Percentiles rank a stretch among this genome's conserved stretches.
These are phyloP conservation scores for Acropternis orthonyx DNA, from an alignment of 2,797 vertebrate species.

Conservation along the genomic window DNA sequence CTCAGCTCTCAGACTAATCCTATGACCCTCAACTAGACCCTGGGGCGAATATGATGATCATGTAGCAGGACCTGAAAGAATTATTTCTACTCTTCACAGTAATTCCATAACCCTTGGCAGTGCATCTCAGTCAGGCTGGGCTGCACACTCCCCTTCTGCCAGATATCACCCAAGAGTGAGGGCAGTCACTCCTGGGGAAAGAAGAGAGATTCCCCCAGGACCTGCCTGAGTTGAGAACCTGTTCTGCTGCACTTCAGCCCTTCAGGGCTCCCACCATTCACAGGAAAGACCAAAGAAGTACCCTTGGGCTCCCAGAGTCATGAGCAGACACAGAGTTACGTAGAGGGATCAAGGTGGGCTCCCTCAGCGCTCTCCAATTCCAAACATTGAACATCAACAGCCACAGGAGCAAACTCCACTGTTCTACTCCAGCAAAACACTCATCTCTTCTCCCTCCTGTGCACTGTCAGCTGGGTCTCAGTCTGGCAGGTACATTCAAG, in stretches of 20 bases:
- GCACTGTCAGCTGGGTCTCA: background rate
- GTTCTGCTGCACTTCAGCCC: background rate
- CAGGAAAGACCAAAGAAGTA: background rate
- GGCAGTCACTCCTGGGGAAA: background rate
- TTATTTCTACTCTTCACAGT: background rate
- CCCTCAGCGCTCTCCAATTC: background rate
- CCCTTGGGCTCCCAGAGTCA: background rate
- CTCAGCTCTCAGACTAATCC: background rate
- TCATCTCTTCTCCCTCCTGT: background rate
- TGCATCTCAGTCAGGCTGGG: background rate
- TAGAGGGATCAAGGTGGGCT: background rate
- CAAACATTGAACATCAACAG: background rate
- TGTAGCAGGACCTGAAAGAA: background rate
- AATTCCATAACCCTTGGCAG: background rate
- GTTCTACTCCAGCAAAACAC: background rate
- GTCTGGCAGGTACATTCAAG: background rate
- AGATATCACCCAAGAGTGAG: background rate
- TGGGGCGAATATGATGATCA: fast-evolving
- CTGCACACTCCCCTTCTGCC: background rate
- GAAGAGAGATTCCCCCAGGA: background rate
- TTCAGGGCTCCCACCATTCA: background rate
- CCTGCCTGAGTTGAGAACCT: background rate
- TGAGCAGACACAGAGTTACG: background rate
- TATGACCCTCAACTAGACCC: background rate
- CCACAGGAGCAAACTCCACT: background rate